These are phyloP conservation scores for Caranx ignobilis DNA, from an alignment of 2,113 vertebrate species.

Conservation along the genomic window DNA sequence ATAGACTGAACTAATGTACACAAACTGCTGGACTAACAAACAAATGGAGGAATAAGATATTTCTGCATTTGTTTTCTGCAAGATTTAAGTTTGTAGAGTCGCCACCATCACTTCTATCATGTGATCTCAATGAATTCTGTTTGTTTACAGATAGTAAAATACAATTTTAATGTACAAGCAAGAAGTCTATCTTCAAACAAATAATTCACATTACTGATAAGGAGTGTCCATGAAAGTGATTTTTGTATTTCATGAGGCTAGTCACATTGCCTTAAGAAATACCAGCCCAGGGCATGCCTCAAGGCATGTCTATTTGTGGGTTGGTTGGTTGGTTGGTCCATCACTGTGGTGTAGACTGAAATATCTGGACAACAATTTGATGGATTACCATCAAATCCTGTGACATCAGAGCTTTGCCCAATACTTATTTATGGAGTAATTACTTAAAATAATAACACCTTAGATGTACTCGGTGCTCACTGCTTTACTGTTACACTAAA, in stretches of 20 bases:
- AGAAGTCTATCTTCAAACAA: conserved; percentile 3
- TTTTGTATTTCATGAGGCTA: conserved; percentile 6
- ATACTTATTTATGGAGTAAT: too few relatives aligned
- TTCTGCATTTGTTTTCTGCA: background rate
- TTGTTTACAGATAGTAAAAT: background rate
- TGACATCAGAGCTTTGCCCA: background rate
- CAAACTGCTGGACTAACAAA: background rate
- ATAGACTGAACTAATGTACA: background rate
- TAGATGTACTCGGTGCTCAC: too few relatives aligned
- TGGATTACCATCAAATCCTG: background rate
- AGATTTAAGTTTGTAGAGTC: background rate
- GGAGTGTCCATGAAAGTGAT: background rate
- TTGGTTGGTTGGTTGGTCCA: background rate
- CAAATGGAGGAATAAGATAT: background rate
- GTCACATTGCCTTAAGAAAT: background rate
- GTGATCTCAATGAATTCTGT: background rate
- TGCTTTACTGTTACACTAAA: too few relatives aligned
- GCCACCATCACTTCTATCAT: background rate
- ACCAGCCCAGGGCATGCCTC: background rate
- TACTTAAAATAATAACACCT: too few relatives aligned
- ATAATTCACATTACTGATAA: conserved; percentile 10
- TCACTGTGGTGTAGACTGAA: background rate
- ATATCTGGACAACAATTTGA: background rate
- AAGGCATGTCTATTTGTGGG: background rate
- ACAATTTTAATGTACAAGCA: background rate